Evolutionary conservation across 2,888 invertebrate genomes (phyloP).

Genomic region (Spialia ferax): DNA sequence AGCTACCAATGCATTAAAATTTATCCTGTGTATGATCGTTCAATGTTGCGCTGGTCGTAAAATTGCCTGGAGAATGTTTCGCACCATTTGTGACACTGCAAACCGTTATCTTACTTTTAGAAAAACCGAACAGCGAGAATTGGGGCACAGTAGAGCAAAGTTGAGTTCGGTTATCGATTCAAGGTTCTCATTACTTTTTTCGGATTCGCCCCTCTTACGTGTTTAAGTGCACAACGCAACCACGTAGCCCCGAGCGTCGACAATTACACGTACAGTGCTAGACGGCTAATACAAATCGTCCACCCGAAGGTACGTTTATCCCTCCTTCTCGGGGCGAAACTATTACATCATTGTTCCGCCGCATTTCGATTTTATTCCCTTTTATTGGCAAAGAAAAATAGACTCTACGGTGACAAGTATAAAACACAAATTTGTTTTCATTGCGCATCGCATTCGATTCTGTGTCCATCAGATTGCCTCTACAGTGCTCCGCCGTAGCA

Average conservation of each 20-base stretch:
- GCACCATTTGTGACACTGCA: constrained; percentile 26
- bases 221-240: constrained; percentile 70
- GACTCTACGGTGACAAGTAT: constrained; percentile 52
- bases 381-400: constrained; percentile 53
- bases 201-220: constrained; percentile 68
- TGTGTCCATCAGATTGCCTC: constrained; percentile 35
- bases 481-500: constrained; percentile 39
- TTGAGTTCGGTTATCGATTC: constrained; percentile 57
- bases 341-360: constrained; percentile 72
- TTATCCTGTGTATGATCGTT: background rate
- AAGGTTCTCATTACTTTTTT: constrained; percentile 64
- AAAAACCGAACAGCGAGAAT: constrained; percentile 36
- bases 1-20: too few relatives aligned
- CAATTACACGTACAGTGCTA: constrained; percentile 83
- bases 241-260: constrained; percentile 72
- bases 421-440: constrained; percentile 54
- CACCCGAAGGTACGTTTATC: constrained; percentile 80
- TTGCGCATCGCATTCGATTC: constrained; percentile 40
- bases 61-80: constrained; percentile 24
- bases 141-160: constrained; percentile 34
- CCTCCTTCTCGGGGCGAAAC: constrained; percentile 65
- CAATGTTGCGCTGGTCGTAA: constrained; percentile 10
- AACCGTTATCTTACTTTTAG: constrained; percentile 31
- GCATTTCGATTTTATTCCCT: constrained; percentile 58
- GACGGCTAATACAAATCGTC: constrained; percentile 85